Base-by-base conservation (phyloP, 2,888 invertebrate genomes). In the Pseudococcus jackbeardsleyi region DNA sequence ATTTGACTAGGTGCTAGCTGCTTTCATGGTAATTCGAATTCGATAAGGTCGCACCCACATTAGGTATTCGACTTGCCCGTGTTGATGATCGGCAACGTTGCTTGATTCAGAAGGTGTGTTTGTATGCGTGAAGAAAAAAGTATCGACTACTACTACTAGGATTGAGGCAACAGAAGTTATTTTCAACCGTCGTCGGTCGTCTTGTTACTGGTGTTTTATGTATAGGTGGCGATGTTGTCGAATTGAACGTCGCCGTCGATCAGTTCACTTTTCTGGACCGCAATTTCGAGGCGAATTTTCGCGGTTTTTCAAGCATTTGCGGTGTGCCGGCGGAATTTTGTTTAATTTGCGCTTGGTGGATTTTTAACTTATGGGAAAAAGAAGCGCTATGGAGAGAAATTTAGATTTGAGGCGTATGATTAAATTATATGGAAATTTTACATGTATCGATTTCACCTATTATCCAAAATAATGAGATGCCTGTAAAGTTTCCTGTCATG, bases 1-100 rank as follows among this genome's bases (percentile, higher is more conserved):
- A 79, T 89, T n/a, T 89, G 64, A 64, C 19, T 64, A 64, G 64
- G 64, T 64, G 64, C 22, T 64, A 3, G 22, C 64, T 22, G 64
- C 64, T 64, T 64, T 64, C 64, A 22, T 64, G 64, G 64, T 64
- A 64, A 64, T 64, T 64, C 64, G 22, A 22, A 64, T 64, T 64
- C 64, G 64, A 64, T 64, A 19, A 64, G 64, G 64, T 64, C 64
- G 64, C 33, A 72, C 72, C 72, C 72, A 33, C 72, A 72, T 72
- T 72, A 72, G 33, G 72, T 72, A 33, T 72, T 72, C 72, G 33
- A 72, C 33, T 72, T 39, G 19, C 22, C 64, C 22, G 19, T 64
- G 22, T 1, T 64, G 22, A 64, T 64, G 19, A 22, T 64, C 22
- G 72, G 72, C 72, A 72, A 72, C 72, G 72, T 72, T 1, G 72